These are phyloP conservation scores for Ceratoteleas bidentatus DNA, from an alignment of 1,140 invertebrate genomes.

Conservation along the genomic window DNA sequence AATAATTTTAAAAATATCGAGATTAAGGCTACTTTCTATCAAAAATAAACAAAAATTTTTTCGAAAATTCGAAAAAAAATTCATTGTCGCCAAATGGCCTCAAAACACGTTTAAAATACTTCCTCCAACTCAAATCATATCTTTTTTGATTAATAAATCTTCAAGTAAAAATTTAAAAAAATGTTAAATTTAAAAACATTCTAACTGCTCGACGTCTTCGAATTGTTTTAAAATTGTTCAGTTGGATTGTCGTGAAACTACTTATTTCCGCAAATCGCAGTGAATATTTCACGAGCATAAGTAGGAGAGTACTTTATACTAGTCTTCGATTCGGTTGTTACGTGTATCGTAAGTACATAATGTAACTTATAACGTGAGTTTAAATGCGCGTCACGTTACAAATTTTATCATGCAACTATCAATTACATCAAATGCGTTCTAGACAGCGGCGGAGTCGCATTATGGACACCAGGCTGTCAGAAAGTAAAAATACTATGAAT, in stretches of 20 bases:
- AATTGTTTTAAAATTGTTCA: too few species aligned
- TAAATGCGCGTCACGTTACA: conserved; percentile 22
- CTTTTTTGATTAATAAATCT: too few species aligned
- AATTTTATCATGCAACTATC: conserved; percentile 41
- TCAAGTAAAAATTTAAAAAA: too few species aligned
- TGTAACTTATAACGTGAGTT: conserved; percentile 31
- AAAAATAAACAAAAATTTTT: too few species aligned
- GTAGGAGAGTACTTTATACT: conserved; percentile 15
- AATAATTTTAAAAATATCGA: too few species aligned
- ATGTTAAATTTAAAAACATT: too few species aligned
- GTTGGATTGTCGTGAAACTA: neutral
- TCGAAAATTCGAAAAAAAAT: too few species aligned
- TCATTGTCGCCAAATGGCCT: too few species aligned
- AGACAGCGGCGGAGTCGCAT: conserved; percentile 16
- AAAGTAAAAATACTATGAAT: conserved; percentile 42
- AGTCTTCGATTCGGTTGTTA: conserved; percentile 10
- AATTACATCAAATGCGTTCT: conserved; percentile 40
- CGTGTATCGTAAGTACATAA: conserved; percentile 13
- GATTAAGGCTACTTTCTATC: too few species aligned
- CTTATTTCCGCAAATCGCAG: neutral
- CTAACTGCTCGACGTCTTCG: too few species aligned
- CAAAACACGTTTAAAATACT: too few species aligned
- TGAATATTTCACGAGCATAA: conserved; percentile 12
- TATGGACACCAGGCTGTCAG: conserved; percentile 5
- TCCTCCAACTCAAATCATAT: too few species aligned